Conservation (phyloP, 2,113 vertebrate species). For the Nothobranchius furzeri region DNA sequence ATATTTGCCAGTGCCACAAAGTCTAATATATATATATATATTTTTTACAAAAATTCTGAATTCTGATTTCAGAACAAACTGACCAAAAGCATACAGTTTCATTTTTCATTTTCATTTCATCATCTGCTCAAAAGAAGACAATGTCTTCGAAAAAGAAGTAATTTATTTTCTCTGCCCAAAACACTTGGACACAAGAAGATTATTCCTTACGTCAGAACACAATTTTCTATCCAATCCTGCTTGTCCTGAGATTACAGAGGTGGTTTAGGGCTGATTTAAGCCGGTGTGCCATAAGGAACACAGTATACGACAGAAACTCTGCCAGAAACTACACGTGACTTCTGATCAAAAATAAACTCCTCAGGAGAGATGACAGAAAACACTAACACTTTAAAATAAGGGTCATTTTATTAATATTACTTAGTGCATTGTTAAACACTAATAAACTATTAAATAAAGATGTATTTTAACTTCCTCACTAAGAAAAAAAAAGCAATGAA, state of each 20-base stretch:
- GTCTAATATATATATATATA: no score
- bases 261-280: slow-evolving; percentile 63
- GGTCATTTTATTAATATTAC: no score
- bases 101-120: not conserved
- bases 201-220: slow-evolving; percentile 66
- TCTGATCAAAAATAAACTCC: slow-evolving; percentile 33
- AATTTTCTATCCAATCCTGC: slow-evolving; percentile 53
- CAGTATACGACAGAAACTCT: slow-evolving; percentile 27
- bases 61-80: no score
- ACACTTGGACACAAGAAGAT: slow-evolving; percentile 57
- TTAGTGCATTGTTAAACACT: no score
- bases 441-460: no score
- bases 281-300: slow-evolving; percentile 42
- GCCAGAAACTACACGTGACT: slow-evolving; percentile 32
- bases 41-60: no score
- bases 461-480: no score
- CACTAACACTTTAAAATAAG: no score
- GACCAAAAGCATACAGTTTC: no score
- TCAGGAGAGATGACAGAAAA: not conserved
- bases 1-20: no score
- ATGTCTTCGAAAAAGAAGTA: slow-evolving; percentile 23
- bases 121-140: slow-evolving; percentile 4
- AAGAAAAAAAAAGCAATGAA: no score
- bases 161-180: slow-evolving; percentile 32
- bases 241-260: slow-evolving; percentile 65